A percentile compares a stretch with the other conserved stretches of the same genome.
Evolutionary conservation across 1,140 invertebrate species (phyloP).

Genomic region (Drosophila lacertosa): DNA sequence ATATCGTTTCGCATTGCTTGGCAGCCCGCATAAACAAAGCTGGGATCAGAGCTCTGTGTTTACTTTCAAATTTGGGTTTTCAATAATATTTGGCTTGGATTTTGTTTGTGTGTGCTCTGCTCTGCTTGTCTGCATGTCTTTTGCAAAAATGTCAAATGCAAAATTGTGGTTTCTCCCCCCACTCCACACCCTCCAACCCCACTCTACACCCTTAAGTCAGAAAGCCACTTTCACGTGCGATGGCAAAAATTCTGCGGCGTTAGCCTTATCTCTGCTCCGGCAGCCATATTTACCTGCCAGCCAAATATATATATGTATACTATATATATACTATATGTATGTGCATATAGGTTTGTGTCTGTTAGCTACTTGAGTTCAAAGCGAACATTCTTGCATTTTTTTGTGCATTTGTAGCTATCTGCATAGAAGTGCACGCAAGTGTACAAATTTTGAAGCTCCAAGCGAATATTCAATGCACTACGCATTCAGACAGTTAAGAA

Average conservation of each 20-base stretch:
- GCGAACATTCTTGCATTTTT: slow-evolving; percentile 47
- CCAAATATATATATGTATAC: slow-evolving; percentile 37
- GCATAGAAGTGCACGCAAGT: neutral
- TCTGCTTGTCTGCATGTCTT: slow-evolving; percentile 69
- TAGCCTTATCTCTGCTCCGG: slow-evolving; percentile 72
- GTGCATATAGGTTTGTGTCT: slow-evolving; percentile 31
- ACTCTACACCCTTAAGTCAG: neutral
- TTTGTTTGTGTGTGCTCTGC: slow-evolving; percentile 42
- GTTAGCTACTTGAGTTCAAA: slow-evolving; percentile 74
- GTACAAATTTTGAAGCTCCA: too few species aligned
- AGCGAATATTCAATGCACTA: neutral
- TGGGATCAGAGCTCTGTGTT: slow-evolving; percentile 52
- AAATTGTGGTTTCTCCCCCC: slow-evolving; percentile 58
- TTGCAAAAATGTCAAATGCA: slow-evolving; percentile 79
- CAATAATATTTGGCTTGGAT: slow-evolving; percentile 74
- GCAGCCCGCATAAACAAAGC: slow-evolving; percentile 41
- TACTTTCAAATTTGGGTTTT: slow-evolving; percentile 75
- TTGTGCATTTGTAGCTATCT: slow-evolving; percentile 9
- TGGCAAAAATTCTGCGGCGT: slow-evolving; percentile 65
- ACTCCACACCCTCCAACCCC: neutral
- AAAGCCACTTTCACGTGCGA: slow-evolving; percentile 19
- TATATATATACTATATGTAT: too few species aligned
- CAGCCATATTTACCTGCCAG: slow-evolving; percentile 80
- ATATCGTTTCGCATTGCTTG: slow-evolving; percentile 35
- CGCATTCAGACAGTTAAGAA: neutral